Base-by-base conservation (phyloP, 2,113 vertebrate genomes). In the Galeopterus variegatus region DNA sequence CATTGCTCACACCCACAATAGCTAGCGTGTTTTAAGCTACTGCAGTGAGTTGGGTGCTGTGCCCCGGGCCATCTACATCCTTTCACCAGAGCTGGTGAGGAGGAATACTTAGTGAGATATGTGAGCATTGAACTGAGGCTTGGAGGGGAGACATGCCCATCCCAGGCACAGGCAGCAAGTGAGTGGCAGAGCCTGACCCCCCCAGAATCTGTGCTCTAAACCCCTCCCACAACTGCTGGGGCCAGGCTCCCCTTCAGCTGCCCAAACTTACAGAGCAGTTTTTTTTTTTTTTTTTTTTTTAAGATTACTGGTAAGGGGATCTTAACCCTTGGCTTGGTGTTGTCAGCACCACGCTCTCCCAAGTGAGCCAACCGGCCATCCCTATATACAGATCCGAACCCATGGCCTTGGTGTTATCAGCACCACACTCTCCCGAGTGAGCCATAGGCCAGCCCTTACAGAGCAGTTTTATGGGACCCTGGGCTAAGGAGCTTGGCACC, bases 61-160 rank as follows among this genome's bases (percentile, higher is more conserved):
- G 12, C 52, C 1, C 3, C 31, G 54, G 28, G 18, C 26, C 8
- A 0, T 6, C 54, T 52, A 7, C 2, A 10, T 6, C 8, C 9
- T 6, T 15, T 31, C 12, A 0, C 0, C 36, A 45, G 62, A 80
- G 62, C 88, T 86, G 72, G 24, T 0, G 0, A 41, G 7, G 54
- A 70, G 36, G 9, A 6, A 17, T 17, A 0, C 0, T 28, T 87
- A 60, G 10, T 17, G 19, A 33, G 15, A 5, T 3, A 6, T 14
- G 14, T 13, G 28, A 8, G 17, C n/a, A 7, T 77, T 19, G 90
- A 73, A 41, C 64, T 54, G 58, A 84, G 72, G 69, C 67, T 48
- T 33, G 24, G 56, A 41, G 21, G 28, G 12, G 21, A 23, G 28
- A 36, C 8, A 0, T 9, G 12, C 4, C 18, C 60, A 23, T 36